phyloP scores from a whole-genome alignment of 2,888 invertebrate species.

The Diogma glabrata region DNA sequence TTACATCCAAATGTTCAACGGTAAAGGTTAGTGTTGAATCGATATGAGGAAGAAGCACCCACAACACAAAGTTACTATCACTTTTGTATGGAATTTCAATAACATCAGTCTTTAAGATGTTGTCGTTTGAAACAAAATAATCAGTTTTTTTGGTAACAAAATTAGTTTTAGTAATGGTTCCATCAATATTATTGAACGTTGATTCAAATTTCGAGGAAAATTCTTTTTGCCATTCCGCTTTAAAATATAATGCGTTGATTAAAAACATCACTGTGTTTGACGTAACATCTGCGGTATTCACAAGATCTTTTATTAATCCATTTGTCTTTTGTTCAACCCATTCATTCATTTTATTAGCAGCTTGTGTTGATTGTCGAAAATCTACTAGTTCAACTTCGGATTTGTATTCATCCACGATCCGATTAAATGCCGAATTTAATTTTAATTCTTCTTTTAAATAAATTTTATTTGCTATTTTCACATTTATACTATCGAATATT shows the following conservation, averaged over 20 bases:
- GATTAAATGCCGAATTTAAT: neutral
- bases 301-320: neutral
- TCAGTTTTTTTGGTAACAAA: neutral
- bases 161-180: neutral
- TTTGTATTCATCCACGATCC: neutral
- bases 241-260: neutral
- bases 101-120: neutral
- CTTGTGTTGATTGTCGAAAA: neutral
- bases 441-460: neutral
- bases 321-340: neutral
- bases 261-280: neutral
- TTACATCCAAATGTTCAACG: too few relatives aligned
- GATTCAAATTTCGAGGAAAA: neutral
- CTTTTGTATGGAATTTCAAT: neutral
- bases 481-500: neutral
- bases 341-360: neutral
- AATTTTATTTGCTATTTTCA: neutral
- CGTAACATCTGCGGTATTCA: neutral
- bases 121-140: neutral
- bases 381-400: neutral
- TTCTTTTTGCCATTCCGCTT: neutral
- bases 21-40: too few relatives aligned
- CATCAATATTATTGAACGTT: neutral
- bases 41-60: neutral
- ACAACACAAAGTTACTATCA: neutral